Evolutionary conservation across 2,888 invertebrate genomes (phyloP), one percentile per base, ranked within the genome.

Genomic region (Dryadula phaetusa): DNA sequence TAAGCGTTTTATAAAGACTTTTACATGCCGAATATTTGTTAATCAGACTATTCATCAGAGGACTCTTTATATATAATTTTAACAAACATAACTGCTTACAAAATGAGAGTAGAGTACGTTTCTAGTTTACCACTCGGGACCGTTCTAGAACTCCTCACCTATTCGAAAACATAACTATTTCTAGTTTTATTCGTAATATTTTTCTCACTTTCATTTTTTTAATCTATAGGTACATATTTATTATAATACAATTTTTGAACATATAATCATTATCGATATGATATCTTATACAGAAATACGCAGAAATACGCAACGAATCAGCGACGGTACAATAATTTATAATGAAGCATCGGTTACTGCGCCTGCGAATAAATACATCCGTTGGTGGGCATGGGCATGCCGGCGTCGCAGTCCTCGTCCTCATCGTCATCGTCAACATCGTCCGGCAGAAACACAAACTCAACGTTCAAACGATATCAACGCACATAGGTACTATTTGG

Each of bases 1-100:
- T 92, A 92, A 92, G 92, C 92, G 92, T 91, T 92, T 92, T 91
- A 92, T 92, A 91, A 92, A 92, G 92, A 92, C 92, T 91, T 92
- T 92, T 90, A 92, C 92, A 92, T 92, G 92, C 92, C 92, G 90
- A 91, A 92, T 91, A 92, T 90, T 92, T 83, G 88, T 89, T 92
- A 91, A 90, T 92, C 92, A 92, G 92, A 92, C 92, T 92, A 92
- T 92, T 91, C 90, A 86, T 91, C 86, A 92, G 90, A 92, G 92
- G 92, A 92, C 92, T 92, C 89, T 90, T 90, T 82, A 85, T 90
- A 90, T 91, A 91, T 91, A 88, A 90, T 88, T 90, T 89, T 86
- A 90, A 91, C 90, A 92, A 91, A 92, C 91, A 88, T 89, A 92
- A 91, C 91, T 86, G 92, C 88, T 91, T 89, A 89, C 90, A 87